These are phyloP conservation scores for Eidolon dupreanum DNA, from an alignment of 2,797 vertebrate genomes.

Conservation along the genomic window DNA sequence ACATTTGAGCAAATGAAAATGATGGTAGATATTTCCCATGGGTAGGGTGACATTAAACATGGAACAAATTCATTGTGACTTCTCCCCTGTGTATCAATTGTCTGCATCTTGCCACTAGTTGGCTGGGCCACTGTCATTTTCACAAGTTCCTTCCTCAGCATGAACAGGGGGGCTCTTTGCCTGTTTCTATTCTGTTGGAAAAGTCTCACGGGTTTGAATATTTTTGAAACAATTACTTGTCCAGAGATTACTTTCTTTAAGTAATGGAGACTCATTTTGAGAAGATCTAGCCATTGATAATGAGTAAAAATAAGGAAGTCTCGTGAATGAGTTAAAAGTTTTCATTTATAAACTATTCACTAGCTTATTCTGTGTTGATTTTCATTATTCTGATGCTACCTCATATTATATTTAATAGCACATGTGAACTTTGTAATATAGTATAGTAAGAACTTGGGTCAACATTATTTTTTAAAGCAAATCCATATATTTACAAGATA, in stretches of 20 bases:
- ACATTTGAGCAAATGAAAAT: not conserved
- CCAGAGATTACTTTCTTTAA: not conserved
- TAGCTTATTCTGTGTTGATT: not conserved
- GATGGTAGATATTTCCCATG: not conserved
- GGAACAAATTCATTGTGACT: not conserved
- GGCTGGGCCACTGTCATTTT: not conserved
- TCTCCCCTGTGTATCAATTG: not conserved
- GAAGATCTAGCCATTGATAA: not conserved
- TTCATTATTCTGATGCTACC: not conserved
- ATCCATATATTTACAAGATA: not conserved
- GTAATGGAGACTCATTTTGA: not conserved
- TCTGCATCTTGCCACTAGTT: not conserved
- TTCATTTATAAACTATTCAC: not conserved
- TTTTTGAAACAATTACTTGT: not conserved
- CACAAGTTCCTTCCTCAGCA: not conserved
- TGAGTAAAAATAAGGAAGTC: not conserved
- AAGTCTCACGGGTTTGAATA: not conserved
- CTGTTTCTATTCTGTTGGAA: not conserved
- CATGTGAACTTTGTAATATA: not conserved
- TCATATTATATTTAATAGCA: not conserved
- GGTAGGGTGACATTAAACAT: not conserved
- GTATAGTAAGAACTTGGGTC: not conserved
- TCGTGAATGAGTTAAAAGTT: not conserved
- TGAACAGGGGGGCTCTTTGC: not conserved
- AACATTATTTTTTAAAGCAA: not conserved